Evolutionary conservation across 1,140 invertebrate species (phyloP), one percentile per base, ranked within the genome.

Genomic region (Pseudomyrmex sp.): DNA sequence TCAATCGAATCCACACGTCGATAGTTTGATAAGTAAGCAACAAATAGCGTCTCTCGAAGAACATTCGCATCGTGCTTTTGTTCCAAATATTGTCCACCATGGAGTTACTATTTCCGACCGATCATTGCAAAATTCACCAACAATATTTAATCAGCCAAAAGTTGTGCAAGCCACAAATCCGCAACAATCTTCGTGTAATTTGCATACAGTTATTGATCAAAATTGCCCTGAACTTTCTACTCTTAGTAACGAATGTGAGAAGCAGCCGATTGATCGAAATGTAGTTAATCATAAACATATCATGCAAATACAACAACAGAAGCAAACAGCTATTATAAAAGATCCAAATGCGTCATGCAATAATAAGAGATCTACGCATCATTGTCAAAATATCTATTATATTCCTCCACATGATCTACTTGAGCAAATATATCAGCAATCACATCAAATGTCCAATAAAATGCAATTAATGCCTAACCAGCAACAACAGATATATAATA

Each of bases 61-160:
- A 48, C 88, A 89, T 8, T 5, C 35, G 2, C 90, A 91, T 73
- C 87, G 90, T 12, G 86, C 89, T 35, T 89, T 85, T 70, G 90
- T 87, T 2, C 76, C 88, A 20, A 74, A 73, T 15, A 35, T 62
- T 1, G 2, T 46, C 48, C 65, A 68, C 15, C 26, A 52, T 75
- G 0, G 35, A 44, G 1, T 76, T 18, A 52, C 5, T 35, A 1
- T 5, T 18, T 50, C 2, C 61, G 13, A 35, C 65, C 62, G 18
- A 77, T 50, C 50, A 58, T n/a, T 8, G 62, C 56, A 2, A 72
- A 66, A 35, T 18, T 18, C 63, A 20, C 10, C 52, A 1, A 65
- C 35, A 46, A 66, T 44, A 9, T 23, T 66, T 65, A 74, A 69
- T 18, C 83, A 80, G 52, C 52, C 66, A 18, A 7, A 48, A 44